These are phyloP conservation scores for Chauna torquata DNA, from an alignment of 2,113 vertebrate genomes.

Conservation along the genomic window DNA sequence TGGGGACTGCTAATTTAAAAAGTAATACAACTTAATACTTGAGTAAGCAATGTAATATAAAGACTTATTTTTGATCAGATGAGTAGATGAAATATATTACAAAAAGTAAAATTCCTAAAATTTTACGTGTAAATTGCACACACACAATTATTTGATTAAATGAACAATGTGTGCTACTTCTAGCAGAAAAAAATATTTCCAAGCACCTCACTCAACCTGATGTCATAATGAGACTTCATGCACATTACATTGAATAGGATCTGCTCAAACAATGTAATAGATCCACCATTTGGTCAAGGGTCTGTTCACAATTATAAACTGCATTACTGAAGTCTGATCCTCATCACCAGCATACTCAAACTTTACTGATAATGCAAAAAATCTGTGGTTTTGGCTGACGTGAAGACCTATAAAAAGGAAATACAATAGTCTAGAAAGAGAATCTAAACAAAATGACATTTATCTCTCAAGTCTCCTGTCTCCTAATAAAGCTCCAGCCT, in stretches of 20 bases:
- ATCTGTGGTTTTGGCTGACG: slow-evolving; percentile 80
- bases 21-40: neutral
- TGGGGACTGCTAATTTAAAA: neutral
- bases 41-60: neutral
- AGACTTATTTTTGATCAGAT: neutral
- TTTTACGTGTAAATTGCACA: neutral
- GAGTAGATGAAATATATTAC: neutral
- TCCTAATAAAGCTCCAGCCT: too few species aligned
- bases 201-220: slow-evolving; percentile 81
- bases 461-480: neutral
- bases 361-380: slow-evolving; percentile 80
- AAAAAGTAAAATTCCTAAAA: neutral
- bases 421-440: neutral
- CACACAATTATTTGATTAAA: neutral
- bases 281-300: slow-evolving; percentile 83
- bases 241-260: slow-evolving; percentile 81
- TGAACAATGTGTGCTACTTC: neutral
- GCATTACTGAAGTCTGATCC: slow-evolving; percentile 77
- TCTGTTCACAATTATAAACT: slow-evolving; percentile 85
- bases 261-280: slow-evolving; percentile 83
- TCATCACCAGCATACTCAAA: slow-evolving; percentile 82
- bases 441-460: neutral
- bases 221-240: slow-evolving; percentile 81
- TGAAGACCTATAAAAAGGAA: slow-evolving; percentile 74
- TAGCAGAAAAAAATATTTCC: neutral